Percentiles rank a stretch among this genome's conserved stretches.
Conservation (phyloP, 1,140 invertebrate species). For the Drosophila bocki region DNA sequence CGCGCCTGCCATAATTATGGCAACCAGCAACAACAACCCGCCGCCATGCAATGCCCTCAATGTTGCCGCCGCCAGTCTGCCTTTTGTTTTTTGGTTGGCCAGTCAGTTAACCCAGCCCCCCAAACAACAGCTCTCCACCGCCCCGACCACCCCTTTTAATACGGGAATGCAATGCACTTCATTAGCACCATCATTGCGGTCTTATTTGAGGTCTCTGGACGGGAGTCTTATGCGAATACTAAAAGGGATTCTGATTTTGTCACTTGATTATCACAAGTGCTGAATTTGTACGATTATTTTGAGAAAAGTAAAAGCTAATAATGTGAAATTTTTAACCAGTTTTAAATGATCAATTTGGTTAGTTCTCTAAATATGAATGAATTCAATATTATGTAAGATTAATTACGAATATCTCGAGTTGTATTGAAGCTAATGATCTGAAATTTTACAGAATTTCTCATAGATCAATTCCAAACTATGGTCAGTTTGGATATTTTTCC, state of each 20-base stretch:
- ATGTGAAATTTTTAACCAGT: too few species aligned
- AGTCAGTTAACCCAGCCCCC: constrained; percentile 68
- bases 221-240: constrained; percentile 16
- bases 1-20: constrained; percentile 83
- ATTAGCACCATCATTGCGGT: constrained; percentile 72
- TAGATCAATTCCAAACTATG: too few species aligned
- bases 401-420: background rate
- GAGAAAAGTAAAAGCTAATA: background rate
- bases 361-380: background rate
- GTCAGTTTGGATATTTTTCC: background rate
- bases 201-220: constrained; percentile 54
- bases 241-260: constrained; percentile 1
- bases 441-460: background rate
- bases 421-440: background rate
- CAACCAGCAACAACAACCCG: constrained; percentile 55
- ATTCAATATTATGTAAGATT: too few species aligned
- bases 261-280: background rate
- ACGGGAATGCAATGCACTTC: constrained; percentile 65
- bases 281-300: background rate
- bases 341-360: background rate
- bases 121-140: background rate
- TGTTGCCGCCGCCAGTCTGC: constrained; percentile 25
- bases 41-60: constrained; percentile 64
- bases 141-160: constrained; percentile 7
- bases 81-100: constrained; percentile 80